Conservation (phyloP, 2,797 vertebrate genomes). For the Trichosurus vulpecula region DNA sequence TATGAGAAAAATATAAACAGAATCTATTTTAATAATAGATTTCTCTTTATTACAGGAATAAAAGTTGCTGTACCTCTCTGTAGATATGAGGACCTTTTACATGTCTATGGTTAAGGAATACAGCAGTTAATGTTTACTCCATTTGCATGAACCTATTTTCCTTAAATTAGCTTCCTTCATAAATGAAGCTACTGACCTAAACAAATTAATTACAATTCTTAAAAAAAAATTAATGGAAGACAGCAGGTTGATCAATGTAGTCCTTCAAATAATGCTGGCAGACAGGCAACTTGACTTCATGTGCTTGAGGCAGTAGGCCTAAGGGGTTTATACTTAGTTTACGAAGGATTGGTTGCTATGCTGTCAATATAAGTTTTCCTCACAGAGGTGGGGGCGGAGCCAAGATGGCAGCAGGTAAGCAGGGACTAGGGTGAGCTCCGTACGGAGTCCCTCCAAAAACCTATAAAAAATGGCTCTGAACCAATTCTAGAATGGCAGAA, state of each 20-base stretch:
- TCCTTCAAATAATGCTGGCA: not conserved
- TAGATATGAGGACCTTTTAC: not conserved
- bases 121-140: not conserved
- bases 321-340: not conserved
- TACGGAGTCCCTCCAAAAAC: too few relatives aligned
- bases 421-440: too few relatives aligned
- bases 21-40: slow-evolving; percentile 13
- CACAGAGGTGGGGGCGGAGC: too few relatives aligned
- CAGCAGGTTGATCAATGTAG: not conserved
- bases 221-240: not conserved
- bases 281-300: not conserved
- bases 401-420: too few relatives aligned
- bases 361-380: not conserved
- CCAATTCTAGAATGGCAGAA: too few relatives aligned
- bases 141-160: not conserved
- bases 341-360: not conserved
- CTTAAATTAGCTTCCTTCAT: slow-evolving; percentile 7
- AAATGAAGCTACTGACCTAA: not conserved
- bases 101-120: not conserved
- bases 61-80: not conserved
- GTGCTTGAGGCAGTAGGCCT: not conserved
- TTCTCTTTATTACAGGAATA: not conserved
- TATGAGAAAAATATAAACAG: not conserved
- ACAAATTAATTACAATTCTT: slow-evolving; percentile 4
- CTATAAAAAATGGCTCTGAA: too few relatives aligned